Evolutionary conservation across 2,113 vertebrate genomes (phyloP).

Genomic region (Barbus barbus): DNA sequence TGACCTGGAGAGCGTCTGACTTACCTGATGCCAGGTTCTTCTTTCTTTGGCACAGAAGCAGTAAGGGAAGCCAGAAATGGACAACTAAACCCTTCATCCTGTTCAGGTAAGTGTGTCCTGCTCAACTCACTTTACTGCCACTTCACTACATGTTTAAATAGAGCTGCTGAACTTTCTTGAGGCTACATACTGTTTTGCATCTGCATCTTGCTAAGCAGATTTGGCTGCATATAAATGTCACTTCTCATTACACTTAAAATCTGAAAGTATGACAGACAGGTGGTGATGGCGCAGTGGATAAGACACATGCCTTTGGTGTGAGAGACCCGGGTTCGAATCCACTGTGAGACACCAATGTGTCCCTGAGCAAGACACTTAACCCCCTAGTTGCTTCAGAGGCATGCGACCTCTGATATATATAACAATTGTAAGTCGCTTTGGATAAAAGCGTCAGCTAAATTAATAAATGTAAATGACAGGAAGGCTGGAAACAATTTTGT

Average conservation of each 20-base stretch:
- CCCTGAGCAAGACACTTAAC: too few relatives aligned
- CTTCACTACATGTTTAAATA: neutral
- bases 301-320: too few relatives aligned
- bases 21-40: neutral
- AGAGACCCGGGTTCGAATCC: too few relatives aligned
- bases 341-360: too few relatives aligned
- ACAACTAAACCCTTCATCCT: neutral
- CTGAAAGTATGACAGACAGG: constrained; percentile 6
- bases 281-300: too few relatives aligned
- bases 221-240: neutral
- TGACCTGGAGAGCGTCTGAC: neutral
- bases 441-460: too few relatives aligned
- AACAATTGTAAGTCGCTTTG: too few relatives aligned
- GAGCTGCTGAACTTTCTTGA: neutral
- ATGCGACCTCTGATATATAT: too few relatives aligned
- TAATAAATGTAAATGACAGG: too few relatives aligned
- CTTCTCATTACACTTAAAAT: neutral
- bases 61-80: neutral
- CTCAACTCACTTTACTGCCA: too few relatives aligned
- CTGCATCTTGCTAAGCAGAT: neutral
- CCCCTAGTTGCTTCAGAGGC: too few relatives aligned
- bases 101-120: neutral
- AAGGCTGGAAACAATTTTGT: too few relatives aligned
- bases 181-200: neutral
- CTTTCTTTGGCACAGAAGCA: neutral